Percentiles rank a stretch among this genome's conserved stretches.
Evolutionary conservation across 2,113 vertebrate species (phyloP).

Genomic region (Antidorcas marsupialis): DNA sequence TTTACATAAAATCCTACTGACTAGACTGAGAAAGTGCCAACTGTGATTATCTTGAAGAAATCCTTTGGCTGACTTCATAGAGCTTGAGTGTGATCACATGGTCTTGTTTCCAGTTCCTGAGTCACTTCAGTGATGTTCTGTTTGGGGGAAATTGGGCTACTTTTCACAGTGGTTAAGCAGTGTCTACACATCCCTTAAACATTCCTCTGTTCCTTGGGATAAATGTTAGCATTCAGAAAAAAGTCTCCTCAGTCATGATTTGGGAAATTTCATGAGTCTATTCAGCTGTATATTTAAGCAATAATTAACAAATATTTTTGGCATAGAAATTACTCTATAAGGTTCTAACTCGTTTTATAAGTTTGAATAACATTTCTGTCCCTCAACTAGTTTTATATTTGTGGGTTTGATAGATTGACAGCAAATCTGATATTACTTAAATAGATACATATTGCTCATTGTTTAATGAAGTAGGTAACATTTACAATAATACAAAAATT

Average conservation of each 20-base stretch:
- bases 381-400: slow-evolving; percentile 65
- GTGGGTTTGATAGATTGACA: slow-evolving; percentile 24
- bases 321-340: slow-evolving; percentile 53
- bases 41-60: neutral
- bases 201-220: neutral
- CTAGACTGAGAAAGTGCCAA: slow-evolving; percentile 37
- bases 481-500: slow-evolving; percentile 44
- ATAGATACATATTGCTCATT: slow-evolving; percentile 30
- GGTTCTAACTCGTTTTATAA: slow-evolving; percentile 60
- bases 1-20: slow-evolving; percentile 69
- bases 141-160: neutral
- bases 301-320: slow-evolving; percentile 62
- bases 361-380: slow-evolving; percentile 42
- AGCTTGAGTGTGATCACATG: slow-evolving; percentile 11
- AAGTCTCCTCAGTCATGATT: slow-evolving; percentile 4
- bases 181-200: neutral
- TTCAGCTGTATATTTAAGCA: slow-evolving; percentile 61
- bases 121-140: neutral
- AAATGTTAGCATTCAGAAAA: slow-evolving; percentile 37
- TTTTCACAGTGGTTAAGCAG: neutral
- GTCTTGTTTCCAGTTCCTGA: slow-evolving; percentile 12
- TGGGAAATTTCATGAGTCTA: slow-evolving; percentile 47
- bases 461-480: slow-evolving; percentile 20
- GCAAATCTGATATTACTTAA: slow-evolving; percentile 40
- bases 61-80: neutral